Base-by-base conservation (phyloP, 2,888 invertebrate genomes). In the Corythucha ciliata region DNA sequence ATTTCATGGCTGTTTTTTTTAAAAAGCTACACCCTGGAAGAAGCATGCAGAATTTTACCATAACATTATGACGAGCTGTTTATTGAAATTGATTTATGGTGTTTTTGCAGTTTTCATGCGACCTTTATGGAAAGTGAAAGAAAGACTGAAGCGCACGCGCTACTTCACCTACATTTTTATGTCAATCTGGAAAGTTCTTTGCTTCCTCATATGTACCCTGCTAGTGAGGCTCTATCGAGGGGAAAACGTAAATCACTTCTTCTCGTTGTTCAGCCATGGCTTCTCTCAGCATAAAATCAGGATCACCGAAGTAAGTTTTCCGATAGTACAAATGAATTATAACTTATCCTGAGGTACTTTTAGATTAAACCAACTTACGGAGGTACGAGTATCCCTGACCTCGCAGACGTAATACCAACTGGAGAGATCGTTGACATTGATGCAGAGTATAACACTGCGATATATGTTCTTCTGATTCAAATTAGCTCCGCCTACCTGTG, bases 131-230 rank as follows among this genome's bases (percentile, higher is more conserved):
- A 77, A 81, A 65, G 74, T 89, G 41, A 88, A 88, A 65, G 84
- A 83, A 47, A 80, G 87, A 48, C 72, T 94, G 57, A 80, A 78
- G 56, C 71, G 77, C 48, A 84, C 86, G 1, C 78, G 93, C 44
- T 92, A 93, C 64, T 93, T 90, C 68, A 84, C 81, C 2, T 91
- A 92, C 69, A 79, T 91, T 62, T 86, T 91, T 64, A 77, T 94
- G 47, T 88, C 93, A 0, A 68, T 88, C 1, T 94, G 93, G 93
- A 96, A 96, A 72, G 85, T 92, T 49, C 56, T 79, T 7, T 69
- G 84, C 32, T 92, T 93, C 66, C 73, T 92, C 53, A 72, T 85
- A 61, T 77, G 82, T 49, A 78, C 85, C 54, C 63, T 89, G 12
- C 71, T 86, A 32, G 80, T 83, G 54, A 72, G 84, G 25, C 78